Base-by-base conservation (phyloP, 2,113 vertebrate genomes). In the Marmota flaviventris region DNA sequence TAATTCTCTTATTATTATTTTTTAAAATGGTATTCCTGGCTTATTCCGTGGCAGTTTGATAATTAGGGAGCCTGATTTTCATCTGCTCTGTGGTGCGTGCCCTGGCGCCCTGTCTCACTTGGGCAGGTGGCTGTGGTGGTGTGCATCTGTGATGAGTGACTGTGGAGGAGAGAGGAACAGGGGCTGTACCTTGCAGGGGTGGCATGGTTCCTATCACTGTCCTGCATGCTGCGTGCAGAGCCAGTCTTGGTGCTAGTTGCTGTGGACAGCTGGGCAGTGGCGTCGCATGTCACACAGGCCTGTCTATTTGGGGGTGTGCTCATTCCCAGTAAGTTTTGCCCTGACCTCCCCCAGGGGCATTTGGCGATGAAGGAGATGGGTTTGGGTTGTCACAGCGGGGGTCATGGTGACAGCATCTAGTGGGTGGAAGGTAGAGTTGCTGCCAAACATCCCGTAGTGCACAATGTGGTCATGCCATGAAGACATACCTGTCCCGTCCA, bases 1-100 rank as follows among this genome's bases (percentile, higher is more conserved):
- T 76, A 96, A 85, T 94, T 95, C 89, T 91, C 39, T 39, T 87
- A 1, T 88, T 97, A 76, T 45, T 65, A 73, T 20, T 48, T 61
- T 79, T 72, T 16, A 58, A 85, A 84, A 5, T 16, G 85, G 76
- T 85, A 75, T 84, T 93, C 88, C 76, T 4, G 0, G 92, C 69
- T 96, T 97, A 65, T 29, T 29, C 95, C 37, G 51, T 81, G 94
- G 81, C 91, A 95, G 91, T 82, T 91, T 93, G 88, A 65, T 96
- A 89, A 93, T 89, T 39, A 95, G 70, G 82, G 82, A 78, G 45
- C 89, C 92, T 88, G 67, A 95, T 97, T 97, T 94, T 73, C 92
- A 94, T 96, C 95, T 42, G 92, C 63, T 89, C 45, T 16, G 51
- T 97, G 97, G 88, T 82, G 88, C 78, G 0, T 3, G 79, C 78